These are phyloP conservation scores for Brachionus paranguensis DNA, from an alignment of 1,140 invertebrate species.

Conservation along the genomic window DNA sequence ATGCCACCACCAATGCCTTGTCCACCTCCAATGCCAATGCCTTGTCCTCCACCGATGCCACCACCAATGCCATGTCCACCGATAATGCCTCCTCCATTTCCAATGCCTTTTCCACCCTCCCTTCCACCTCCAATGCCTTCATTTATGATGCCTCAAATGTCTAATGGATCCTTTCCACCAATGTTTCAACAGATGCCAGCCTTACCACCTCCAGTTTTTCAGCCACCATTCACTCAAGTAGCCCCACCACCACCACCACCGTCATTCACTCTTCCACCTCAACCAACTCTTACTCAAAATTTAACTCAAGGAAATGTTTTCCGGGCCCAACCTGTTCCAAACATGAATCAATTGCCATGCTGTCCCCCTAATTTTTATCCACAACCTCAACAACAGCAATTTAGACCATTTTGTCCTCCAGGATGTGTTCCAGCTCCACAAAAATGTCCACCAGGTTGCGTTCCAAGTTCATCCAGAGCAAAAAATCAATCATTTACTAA, in stretches of 20 bases:
- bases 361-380: constrained; percentile 27
- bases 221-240: constrained; percentile 18
- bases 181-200: neutral
- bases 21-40: neutral
- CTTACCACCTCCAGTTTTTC: neutral
- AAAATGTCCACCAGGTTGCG: constrained; percentile 34
- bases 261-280: neutral
- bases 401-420: neutral
- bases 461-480: neutral
- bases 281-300: constrained; percentile 1
- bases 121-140: neutral
- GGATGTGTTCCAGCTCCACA: constrained; percentile 36
- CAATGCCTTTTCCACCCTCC: neutral
- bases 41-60: constrained; percentile 2
- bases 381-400: neutral
- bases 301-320: neutral
- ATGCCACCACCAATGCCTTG: neutral
- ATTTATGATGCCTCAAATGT: neutral
- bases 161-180: neutral
- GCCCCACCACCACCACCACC: constrained; percentile 18
- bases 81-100: neutral
- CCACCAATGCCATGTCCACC: neutral
- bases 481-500: constrained; percentile 35
- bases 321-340: neutral
- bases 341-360: neutral